Evolutionary conservation across 2,888 invertebrate genomes (phyloP).

Genomic region (Sarcophaga carnaria): DNA sequence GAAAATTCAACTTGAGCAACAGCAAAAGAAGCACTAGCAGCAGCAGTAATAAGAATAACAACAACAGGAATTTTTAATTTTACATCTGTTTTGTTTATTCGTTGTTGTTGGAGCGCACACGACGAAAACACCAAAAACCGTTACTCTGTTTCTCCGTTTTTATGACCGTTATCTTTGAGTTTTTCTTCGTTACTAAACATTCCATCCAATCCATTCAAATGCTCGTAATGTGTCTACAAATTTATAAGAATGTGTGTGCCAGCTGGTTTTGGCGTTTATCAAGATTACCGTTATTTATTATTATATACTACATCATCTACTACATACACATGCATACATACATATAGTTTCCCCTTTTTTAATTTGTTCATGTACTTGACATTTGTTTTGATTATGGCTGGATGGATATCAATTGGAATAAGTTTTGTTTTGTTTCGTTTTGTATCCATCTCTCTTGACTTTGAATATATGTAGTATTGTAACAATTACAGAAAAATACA

Average conservation of each 20-base stretch:
- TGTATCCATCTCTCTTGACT: too few species aligned
- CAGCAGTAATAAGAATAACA: conserved; percentile 13
- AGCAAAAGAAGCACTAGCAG: not conserved
- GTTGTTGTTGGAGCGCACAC: not conserved
- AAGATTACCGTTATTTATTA: conserved; percentile 18
- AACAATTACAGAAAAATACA: too few species aligned
- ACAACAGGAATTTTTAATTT: conserved; percentile 38
- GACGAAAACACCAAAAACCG: not conserved
- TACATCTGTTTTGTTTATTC: conserved; percentile 35
- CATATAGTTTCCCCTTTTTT: not conserved
- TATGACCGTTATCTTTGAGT: conserved; percentile 56
- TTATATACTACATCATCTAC: not conserved
- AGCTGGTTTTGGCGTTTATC: conserved; percentile 27
- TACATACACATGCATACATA: not conserved
- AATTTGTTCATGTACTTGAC: conserved; percentile 56
- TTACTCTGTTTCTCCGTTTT: conserved; percentile 34
- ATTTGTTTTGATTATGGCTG: conserved; percentile 43
- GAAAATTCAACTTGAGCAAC: conserved; percentile 33
- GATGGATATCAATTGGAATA: conserved; percentile 47
- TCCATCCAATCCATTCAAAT: too few species aligned
- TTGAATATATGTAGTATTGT: too few species aligned
- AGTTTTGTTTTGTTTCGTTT: conserved; percentile 22
- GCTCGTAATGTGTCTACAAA: not conserved
- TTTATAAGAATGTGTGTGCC: not conserved
- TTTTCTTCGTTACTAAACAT: conserved; percentile 44